Conservation (phyloP, 1,140 invertebrate species). For the Drosophila fuyamai region DNA sequence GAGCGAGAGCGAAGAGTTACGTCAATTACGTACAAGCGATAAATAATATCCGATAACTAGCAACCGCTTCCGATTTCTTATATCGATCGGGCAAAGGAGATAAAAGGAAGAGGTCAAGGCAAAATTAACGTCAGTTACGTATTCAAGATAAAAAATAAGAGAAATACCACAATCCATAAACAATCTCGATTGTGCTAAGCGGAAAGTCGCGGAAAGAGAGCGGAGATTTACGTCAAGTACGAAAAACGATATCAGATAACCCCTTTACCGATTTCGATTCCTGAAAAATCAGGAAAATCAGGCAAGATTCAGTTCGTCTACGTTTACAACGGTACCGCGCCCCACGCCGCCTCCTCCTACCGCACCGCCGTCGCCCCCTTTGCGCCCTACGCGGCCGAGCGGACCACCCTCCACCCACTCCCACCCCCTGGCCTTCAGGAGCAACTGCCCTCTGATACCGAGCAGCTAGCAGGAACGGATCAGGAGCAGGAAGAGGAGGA, state of each 20-base stretch:
- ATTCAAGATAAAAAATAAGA: too few species aligned
- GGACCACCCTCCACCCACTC: conserved; percentile 25
- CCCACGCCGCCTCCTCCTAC: conserved; percentile 73
- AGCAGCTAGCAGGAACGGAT: conserved; percentile 55
- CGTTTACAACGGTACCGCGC: conserved; percentile 73
- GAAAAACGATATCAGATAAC: conserved; percentile 5
- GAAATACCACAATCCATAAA: background rate
- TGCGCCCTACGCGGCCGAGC: conserved; percentile 49
- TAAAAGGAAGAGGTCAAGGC: background rate
- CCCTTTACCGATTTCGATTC: conserved; percentile 4
- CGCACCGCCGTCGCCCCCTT: conserved; percentile 56
- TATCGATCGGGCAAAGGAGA: background rate
- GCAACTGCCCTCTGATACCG: conserved; percentile 72
- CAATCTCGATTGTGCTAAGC: background rate
- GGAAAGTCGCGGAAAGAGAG: background rate
- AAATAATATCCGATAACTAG: background rate
- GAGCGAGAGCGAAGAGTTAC: conserved; percentile 25
- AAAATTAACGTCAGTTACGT: background rate
- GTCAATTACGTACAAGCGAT: conserved; percentile 27
- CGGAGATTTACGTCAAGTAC: background rate
- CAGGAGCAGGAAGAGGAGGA: conserved; percentile 26
- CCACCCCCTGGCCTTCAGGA: conserved; percentile 26
- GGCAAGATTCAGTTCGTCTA: conserved; percentile 84
- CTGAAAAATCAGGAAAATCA: conserved; percentile 46
- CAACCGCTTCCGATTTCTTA: conserved; percentile 3